Percentiles rank a stretch among this genome's conserved stretches.
Evolutionary conservation across 2,113 vertebrate genomes (phyloP).

Genomic region (Leucopternis melanops): DNA sequence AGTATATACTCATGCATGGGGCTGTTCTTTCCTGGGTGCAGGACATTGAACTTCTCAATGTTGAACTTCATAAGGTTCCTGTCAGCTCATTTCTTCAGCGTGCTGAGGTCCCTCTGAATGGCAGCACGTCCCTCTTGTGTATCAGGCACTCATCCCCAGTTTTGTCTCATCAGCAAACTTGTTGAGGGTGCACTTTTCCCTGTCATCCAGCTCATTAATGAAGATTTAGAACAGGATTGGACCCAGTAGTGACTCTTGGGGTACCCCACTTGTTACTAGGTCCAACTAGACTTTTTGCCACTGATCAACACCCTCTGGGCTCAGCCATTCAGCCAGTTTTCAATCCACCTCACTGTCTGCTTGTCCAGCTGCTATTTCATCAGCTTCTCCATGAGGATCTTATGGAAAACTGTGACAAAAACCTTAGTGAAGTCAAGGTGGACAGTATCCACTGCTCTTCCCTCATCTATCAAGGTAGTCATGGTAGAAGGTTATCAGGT

Average conservation of each 20-base stretch:
- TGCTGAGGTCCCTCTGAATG: background rate
- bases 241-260: background rate
- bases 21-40: background rate
- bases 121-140: rapidly evolving
- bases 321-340: background rate
- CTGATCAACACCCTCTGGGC: background rate
- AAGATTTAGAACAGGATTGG: background rate
- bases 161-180: background rate
- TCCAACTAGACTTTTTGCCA: background rate
- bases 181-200: background rate
- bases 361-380: background rate
- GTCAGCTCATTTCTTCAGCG: background rate
- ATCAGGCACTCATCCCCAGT: background rate
- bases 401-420: background rate
- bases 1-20: rapidly evolving
- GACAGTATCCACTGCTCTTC: background rate
- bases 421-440: background rate
- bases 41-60: background rate
- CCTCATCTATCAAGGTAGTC: background rate
- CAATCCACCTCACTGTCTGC: background rate
- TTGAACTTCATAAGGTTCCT: background rate
- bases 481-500: background rate
- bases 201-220: background rate
- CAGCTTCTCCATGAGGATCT: background rate
- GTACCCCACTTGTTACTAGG: background rate